Evolutionary conservation across 2,888 invertebrate genomes (phyloP).

Genomic region (Hypomecis atomaria): DNA sequence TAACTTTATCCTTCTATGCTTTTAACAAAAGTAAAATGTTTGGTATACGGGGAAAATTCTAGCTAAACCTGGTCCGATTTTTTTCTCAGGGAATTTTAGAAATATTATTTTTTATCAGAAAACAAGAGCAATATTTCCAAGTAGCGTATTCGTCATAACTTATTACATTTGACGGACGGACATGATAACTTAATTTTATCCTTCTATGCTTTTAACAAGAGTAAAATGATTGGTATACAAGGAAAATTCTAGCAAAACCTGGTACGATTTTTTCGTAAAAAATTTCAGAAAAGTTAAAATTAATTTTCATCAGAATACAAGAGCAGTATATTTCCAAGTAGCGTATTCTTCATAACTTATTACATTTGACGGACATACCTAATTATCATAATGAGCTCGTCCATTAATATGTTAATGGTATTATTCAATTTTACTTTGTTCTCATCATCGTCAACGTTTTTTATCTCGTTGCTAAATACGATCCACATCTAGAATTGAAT

Average conservation of each 20-base stretch:
- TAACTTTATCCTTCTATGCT: too few relatives aligned
- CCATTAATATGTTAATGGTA: constrained; percentile 16
- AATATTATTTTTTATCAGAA: too few relatives aligned
- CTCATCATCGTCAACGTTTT: constrained; percentile 15
- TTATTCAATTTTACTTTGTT: constrained; percentile 21
- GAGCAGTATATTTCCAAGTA: background rate
- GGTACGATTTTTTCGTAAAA: background rate
- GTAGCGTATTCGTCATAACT: too few relatives aligned
- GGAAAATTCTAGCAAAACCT: too few relatives aligned
- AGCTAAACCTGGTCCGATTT: background rate
- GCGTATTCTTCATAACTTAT: constrained; percentile 5
- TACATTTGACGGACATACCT: constrained; percentile 11
- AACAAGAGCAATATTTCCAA: too few relatives aligned
- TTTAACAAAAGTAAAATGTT: too few relatives aligned
- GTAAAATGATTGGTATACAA: too few relatives aligned
- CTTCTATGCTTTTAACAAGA: too few relatives aligned
- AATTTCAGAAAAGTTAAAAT: constrained; percentile 3
- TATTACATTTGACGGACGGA: too few relatives aligned
- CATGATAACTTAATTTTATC: too few relatives aligned
- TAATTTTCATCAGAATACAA: constrained; percentile 2
- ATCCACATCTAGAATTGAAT: constrained; percentile 2
- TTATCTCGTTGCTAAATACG: constrained; percentile 5
- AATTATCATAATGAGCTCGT: constrained; percentile 7
- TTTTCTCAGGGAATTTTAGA: too few relatives aligned
- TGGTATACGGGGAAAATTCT: too few relatives aligned